Evolutionary conservation across 1,140 invertebrate species (phyloP).

Genomic region (Drosophila ironensis): DNA sequence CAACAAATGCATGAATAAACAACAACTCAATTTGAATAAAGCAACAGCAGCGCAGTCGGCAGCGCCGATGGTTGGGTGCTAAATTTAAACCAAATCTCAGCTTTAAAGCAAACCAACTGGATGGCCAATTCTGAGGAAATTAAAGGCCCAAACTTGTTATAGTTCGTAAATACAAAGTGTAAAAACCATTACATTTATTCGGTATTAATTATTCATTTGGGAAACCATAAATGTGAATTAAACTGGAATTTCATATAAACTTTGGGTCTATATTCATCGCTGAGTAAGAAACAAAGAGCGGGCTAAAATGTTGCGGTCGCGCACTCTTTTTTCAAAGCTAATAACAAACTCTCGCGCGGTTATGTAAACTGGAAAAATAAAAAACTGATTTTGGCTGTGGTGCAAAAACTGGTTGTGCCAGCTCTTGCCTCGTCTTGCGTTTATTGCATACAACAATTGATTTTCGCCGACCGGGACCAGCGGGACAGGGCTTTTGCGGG

Average conservation of each 20-base stretch:
- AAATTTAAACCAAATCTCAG: constrained; percentile 4
- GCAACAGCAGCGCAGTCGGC: constrained; percentile 46
- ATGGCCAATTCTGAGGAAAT: too few species aligned
- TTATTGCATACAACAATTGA: constrained; percentile 64
- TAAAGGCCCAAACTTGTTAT: too few species aligned
- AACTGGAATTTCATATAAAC: background rate
- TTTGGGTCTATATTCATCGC: background rate
- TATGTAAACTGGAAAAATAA: constrained; percentile 21
- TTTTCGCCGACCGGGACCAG: constrained; percentile 48
- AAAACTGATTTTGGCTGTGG: constrained; percentile 22
- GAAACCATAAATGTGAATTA: background rate
- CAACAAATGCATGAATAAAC: constrained; percentile 79
- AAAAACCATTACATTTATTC: background rate
- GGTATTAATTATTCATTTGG: background rate
- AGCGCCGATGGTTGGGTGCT: background rate
- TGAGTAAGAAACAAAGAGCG: background rate
- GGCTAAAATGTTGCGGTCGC: background rate
- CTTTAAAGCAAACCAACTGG: too few species aligned
- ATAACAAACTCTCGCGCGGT: constrained; percentile 1
- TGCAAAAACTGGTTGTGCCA: constrained; percentile 33
- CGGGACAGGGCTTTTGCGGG: background rate
- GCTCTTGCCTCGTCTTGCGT: constrained; percentile 18
- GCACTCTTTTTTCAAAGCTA: background rate
- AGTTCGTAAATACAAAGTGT: background rate
- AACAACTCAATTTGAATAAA: constrained; percentile 77